These are phyloP conservation scores for Mobula hypostoma DNA, from an alignment of 2,113 vertebrate genomes.

Conservation along the genomic window DNA sequence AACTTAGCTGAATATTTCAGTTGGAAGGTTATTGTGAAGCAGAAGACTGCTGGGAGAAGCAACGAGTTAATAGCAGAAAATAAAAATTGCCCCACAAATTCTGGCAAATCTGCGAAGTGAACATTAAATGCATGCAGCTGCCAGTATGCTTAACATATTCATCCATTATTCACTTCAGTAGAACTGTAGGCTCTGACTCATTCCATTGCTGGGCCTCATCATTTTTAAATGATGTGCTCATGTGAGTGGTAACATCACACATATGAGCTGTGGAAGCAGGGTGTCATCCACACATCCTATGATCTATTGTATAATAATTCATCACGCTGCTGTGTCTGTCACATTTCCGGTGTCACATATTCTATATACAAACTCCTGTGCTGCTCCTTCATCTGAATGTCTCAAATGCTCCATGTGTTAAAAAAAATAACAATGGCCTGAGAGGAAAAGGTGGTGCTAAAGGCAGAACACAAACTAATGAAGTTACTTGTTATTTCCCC, in stretches of 20 bases:
- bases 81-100: not conserved
- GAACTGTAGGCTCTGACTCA: not conserved
- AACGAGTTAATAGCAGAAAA: not conserved
- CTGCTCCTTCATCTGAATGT: slow-evolving; percentile 12
- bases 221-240: slow-evolving; percentile 9
- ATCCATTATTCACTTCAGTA: slow-evolving; percentile 9
- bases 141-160: not conserved
- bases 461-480: not conserved
- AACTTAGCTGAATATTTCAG: not conserved
- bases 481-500: not conserved
- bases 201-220: not conserved
- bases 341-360: not conserved
- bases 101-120: not conserved
- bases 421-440: not conserved
- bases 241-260: slow-evolving; percentile 12
- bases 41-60: not conserved
- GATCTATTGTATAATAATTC: slow-evolving; percentile 26
- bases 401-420: not conserved
- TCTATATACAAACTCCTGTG: slow-evolving; percentile 16
- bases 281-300: not conserved
- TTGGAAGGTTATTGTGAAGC: not conserved
- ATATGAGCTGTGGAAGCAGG: slow-evolving; percentile 12
- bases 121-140: not conserved
- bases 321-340: not conserved
- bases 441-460: not conserved